Percentiles rank a stretch among this genome's conserved stretches.
Evolutionary conservation across 2,888 invertebrate genomes (phyloP).

Genomic region (Crocallis elinguaria): DNA sequence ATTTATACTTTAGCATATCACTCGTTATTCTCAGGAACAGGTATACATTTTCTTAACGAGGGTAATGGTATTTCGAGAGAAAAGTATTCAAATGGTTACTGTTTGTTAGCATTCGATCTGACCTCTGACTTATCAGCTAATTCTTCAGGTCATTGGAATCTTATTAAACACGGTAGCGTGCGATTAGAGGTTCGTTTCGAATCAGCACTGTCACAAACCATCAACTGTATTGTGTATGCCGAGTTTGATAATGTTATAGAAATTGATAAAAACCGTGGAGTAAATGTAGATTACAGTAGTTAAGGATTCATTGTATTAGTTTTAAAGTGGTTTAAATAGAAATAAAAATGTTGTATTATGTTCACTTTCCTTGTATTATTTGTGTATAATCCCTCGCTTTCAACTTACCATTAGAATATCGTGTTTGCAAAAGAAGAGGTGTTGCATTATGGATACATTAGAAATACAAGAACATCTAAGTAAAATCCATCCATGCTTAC

Average conservation of each 20-base stretch:
- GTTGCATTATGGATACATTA: too few species aligned
- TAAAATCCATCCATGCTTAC: too few species aligned
- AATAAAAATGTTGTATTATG: too few species aligned
- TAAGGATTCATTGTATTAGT: not conserved
- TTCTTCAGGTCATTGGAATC: slow-evolving; percentile 33
- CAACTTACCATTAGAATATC: too few species aligned
- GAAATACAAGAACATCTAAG: too few species aligned
- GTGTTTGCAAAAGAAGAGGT: too few species aligned
- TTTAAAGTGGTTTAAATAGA: too few species aligned
- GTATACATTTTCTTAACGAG: slow-evolving; percentile 36
- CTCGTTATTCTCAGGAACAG: slow-evolving; percentile 38
- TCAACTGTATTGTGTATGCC: slow-evolving; percentile 39
- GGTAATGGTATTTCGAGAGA: slow-evolving; percentile 40
- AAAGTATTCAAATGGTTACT: slow-evolving; percentile 34
- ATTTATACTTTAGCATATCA: slow-evolving; percentile 23
- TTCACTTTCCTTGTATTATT: too few species aligned
- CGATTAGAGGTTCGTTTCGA: slow-evolving; percentile 39
- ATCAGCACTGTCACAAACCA: slow-evolving; percentile 30
- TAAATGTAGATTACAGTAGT: slow-evolving; percentile 11
- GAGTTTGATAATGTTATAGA: slow-evolving; percentile 40
- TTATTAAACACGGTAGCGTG: slow-evolving; percentile 36
- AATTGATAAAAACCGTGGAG: slow-evolving; percentile 19
- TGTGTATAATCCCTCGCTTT: too few species aligned
- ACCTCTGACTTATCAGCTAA: slow-evolving; percentile 9
- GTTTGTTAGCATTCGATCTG: slow-evolving; percentile 35